Conservation (phyloP, 2,888 invertebrate genomes). For the Tachystola acroxantha region DNA sequence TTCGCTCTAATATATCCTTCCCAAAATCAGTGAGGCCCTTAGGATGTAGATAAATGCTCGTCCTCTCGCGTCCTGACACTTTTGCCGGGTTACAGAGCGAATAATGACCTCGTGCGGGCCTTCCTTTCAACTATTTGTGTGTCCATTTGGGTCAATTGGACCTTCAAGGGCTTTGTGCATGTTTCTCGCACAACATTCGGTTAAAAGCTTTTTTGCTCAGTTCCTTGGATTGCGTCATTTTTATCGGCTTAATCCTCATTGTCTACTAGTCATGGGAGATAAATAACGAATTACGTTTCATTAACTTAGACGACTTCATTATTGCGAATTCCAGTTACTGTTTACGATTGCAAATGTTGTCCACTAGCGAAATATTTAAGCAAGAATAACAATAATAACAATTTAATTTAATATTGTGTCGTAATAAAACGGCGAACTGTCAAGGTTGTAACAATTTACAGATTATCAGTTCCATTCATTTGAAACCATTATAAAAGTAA, state of each 20-base stretch:
- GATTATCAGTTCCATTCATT: no score
- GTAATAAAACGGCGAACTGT: no score
- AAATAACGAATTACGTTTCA: not conserved
- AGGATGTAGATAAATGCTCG: slow-evolving; percentile 72
- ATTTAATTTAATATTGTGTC: no score
- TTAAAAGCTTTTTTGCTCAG: slow-evolving; percentile 63
- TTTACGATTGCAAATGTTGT: no score
- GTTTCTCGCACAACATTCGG: slow-evolving; percentile 47
- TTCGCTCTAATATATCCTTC: slow-evolving; percentile 53
- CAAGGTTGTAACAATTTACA: no score
- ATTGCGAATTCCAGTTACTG: not conserved
- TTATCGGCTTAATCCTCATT: not conserved
- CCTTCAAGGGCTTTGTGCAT: slow-evolving; percentile 62
- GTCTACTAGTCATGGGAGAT: not conserved
- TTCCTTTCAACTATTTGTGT: slow-evolving; percentile 70
- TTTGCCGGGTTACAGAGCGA: slow-evolving; percentile 61
- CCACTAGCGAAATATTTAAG: no score
- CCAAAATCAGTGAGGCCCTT: slow-evolving; percentile 65
- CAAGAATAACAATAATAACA: no score
- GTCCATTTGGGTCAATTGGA: slow-evolving; percentile 74
- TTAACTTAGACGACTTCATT: not conserved
- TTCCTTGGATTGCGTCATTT: slow-evolving; percentile 33
- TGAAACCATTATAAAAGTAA: no score
- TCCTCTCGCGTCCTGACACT: slow-evolving; percentile 65
- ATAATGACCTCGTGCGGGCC: slow-evolving; percentile 64